Base-by-base conservation (phyloP, 1,140 invertebrate genomes). In the Oryctes rhinoceros region DNA sequence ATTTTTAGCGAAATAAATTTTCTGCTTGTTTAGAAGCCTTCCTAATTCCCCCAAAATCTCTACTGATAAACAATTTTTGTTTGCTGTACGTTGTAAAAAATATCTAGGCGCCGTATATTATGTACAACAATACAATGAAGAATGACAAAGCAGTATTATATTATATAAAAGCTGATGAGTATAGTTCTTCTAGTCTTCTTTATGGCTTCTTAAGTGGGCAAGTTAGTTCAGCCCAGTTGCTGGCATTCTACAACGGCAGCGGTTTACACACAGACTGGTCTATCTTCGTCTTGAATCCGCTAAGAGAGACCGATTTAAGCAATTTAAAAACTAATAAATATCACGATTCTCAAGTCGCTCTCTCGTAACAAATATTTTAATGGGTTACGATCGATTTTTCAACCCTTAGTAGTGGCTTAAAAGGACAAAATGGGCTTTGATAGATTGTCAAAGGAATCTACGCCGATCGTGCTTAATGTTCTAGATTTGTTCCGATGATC, bases 341-440 rank as follows among this genome's bases (percentile, higher is more conserved):
- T 53, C 11, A 18, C 4, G 44, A 71, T 20, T 79, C 79, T 44
- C 47, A 48, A 80, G 77, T 71, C 39, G 37, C 11, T 79, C 47
- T 37, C 24, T 78, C 77, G 80, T 81, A 53, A 71, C 76, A 81
- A 81, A 81, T 78, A 77, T 74, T 78, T 81, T 81, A 81, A 81
- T 81, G 80, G 80, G 59, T 53, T 53, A 53, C 1, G n/a, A 59
- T 80, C 71, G 79, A 75, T 77, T 53, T 77, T 76, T 59, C 49
- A 47, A 49, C 18, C 44, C 59, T 37, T 71, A 53, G 49, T 53
- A 7, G 49, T 13, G 9, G 18, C 48, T 35, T 62, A 65, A 39
- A 59, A 47, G 49, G 48, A 24, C 59, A 39, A n/a, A 44, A 18
- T 65, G n/a, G 48, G 10, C 49, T 30, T 20, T 80, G 79, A 80